Evolutionary conservation across 2,113 vertebrate species (phyloP).

Genomic region (Piaya cayana): DNA sequence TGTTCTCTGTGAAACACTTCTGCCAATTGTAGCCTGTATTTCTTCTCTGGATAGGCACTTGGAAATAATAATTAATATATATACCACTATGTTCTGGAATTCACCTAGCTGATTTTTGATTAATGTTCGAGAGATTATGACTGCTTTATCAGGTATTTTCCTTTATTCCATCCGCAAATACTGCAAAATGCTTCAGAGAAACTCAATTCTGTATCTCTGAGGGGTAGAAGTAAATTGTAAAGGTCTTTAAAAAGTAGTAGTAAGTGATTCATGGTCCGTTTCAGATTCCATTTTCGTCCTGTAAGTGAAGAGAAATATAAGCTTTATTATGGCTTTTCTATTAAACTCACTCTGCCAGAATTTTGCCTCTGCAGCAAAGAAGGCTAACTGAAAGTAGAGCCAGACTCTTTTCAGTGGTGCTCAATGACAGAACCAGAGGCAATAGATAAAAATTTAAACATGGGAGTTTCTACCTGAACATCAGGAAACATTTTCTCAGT

Average conservation of each 20-base stretch:
- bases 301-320: not conserved
- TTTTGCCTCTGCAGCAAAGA: not conserved
- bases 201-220: not conserved
- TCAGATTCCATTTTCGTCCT: not conserved
- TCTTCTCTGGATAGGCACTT: not conserved
- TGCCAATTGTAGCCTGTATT: not conserved
- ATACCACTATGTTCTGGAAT: not conserved
- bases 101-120: not conserved
- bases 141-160: not conserved
- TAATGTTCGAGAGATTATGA: not conserved
- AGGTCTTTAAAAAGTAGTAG: not conserved
- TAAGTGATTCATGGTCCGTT: not conserved
- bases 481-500: too few species aligned
- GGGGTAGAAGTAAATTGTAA: not conserved
- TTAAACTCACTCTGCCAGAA: not conserved
- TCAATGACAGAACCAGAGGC: too few species aligned
- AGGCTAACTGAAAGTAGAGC: too few species aligned
- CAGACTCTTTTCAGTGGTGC: too few species aligned
- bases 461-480: too few species aligned
- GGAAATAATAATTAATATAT: not conserved
- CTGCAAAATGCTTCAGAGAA: not conserved
- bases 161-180: not conserved
- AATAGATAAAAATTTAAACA: too few species aligned
- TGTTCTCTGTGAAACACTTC: not conserved
- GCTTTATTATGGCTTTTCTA: not conserved